Base-by-base conservation (phyloP, 2,113 vertebrate species). In the Eira barbara region DNA sequence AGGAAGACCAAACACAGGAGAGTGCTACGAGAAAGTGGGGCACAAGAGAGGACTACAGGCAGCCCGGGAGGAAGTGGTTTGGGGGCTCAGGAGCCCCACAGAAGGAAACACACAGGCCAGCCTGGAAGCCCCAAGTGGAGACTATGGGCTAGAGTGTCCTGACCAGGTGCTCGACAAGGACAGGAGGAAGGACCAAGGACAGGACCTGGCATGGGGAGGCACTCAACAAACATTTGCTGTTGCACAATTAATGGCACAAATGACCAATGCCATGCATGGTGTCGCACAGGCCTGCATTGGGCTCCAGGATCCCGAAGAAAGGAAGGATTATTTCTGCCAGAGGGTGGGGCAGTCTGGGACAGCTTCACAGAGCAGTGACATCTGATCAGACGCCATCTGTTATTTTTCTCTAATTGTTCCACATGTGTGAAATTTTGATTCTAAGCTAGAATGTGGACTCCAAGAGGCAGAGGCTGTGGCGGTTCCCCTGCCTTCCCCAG, bases 331-430 rank as follows among this genome's bases (percentile, higher is more conserved):
- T 73, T 93, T 93, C 88, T 89, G 90, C 88, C 47, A 52, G 69
- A 67, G 96, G 88, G 91, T 61, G 90, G 95, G 89, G 91, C 52
- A n/a, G 89, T 96, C 97, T 95, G 96, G 55, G 97, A 84, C 78
- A 29, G 90, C 93, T 90, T 95, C 93, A 90, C 36, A 83, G 87
- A 89, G 93, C 11, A 0, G 80, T 91, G 98, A 97, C 95, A 97
- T 97, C 97, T 96, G 98, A 98, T 97, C 98, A 97, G 95, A 97
- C 91, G n/a, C 97, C 98, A 98, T 98, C 98, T 98, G 97, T 81
- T 97, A 96, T 93, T 97, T 97, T 85, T 87, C 88, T 96, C 96
- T 97, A 97, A 98, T 95, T 97, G 97, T 94, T 82, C 95, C 94
- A 97, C 96, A 89, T 89, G 96, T 97, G 97, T 94, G 97, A 98